Evolutionary conservation across 2,797 vertebrate species (phyloP), one percentile per base, ranked within the genome.

Genomic region (Xenopus petersii): DNA sequence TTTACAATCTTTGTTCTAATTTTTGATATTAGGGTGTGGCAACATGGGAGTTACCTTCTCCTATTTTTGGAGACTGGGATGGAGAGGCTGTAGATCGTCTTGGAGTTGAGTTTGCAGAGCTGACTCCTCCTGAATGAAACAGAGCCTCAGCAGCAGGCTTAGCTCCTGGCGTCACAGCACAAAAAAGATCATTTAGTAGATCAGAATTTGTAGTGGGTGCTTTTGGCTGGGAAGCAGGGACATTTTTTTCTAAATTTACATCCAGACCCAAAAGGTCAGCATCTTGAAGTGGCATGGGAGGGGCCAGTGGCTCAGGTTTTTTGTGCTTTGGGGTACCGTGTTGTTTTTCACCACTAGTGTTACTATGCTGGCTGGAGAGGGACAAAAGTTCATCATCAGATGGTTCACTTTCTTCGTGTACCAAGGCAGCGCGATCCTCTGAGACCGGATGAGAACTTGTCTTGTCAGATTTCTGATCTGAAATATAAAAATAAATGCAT

Each of bases 311-410:
- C 0, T 88, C 90, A 81, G 83, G 94, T 81, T 85, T 90, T 86
- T 82, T 82, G 73, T 88, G 84, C 77, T 88, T 91, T 75, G 85
- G 88, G 33, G 88, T 83, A 63, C 87, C 85, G 0, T 89, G 92
- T 62, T 87, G 76, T 70, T 87, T 94, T 80, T 94, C 93, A 0
- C 86, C 83, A 1, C 91, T 94, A 80, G 93, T 85, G 24, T 86
- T 93, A 85, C 95, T 95, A 75, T 95, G 93, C 79, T 98, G 98
- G 83, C 95, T 96, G 74, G 98, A 96, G 75, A 99, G 92, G 15
- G 96, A 98, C 77, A 99, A 93, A 87, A 99, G 98, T 87, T 99
- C 98, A 12, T 99, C 98, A 1, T 99, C 98, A 0, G 98, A 99
- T 16, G 95, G 95, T 74, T 98, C 96, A 8, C 98, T 98, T 82